Base-by-base conservation (phyloP, 2,113 vertebrate species). In the Cebus imitator region DNA sequence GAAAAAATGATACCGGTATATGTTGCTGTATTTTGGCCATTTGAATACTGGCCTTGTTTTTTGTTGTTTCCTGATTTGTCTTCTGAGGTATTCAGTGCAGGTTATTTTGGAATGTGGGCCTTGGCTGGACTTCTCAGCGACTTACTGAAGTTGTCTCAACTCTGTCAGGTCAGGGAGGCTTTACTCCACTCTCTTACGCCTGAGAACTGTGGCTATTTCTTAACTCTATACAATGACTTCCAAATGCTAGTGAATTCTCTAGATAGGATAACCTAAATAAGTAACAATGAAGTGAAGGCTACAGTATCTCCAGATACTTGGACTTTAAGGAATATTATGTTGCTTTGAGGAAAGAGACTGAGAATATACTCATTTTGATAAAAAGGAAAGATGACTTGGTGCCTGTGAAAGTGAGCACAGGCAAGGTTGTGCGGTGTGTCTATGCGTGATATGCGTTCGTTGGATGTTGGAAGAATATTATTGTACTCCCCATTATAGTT, bases 51-150 rank as follows among this genome's bases (percentile, higher is more conserved):
- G 1, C n/a, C 21, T 82, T 32, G 2, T 43, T 16, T 61, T 84
- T 70, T 92, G 66, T 25, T 88, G 25, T 30, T 83, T 94, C 35
- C 68, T 91, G 90, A 50, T 87, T 91, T 73, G 35, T 45, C 86
- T 84, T 88, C 68, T 37, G 45, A 94, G n/a, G 17, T 75, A n/a
- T 75, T 81, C 81, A 50, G 27, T 91, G 20, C 10, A 68, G 73
- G 45, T 76, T 27, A 40, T 70, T 94, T 91, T 70, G 55, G 45
- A 85, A 87, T 50, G 27, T 48, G 66, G 35, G 16, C 18, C 10
- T 85, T 85, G 57, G 11, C 50, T 70, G 61, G 35, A 76, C 18
- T 86, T 25, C 25, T 21, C 35, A 81, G 68, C 23, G 52, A 25
- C 79, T 90, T 35, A 11, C 0, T 92, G 23, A 48, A 90, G 21